Conservation (phyloP, 2,888 invertebrate species). For the Pharmacophagus antenor region DNA sequence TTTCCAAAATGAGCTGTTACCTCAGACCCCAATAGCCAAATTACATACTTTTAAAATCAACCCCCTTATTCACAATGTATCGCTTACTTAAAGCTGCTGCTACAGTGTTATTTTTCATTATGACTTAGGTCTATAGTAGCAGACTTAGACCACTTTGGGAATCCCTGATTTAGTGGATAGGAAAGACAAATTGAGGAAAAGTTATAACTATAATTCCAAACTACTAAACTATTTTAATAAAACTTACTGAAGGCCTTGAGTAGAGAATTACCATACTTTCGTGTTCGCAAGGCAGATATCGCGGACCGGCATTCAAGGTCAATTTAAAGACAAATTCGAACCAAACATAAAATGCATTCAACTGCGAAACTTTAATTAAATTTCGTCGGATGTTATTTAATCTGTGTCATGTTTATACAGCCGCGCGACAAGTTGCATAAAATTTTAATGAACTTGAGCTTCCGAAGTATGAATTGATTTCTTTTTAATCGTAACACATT, state of each 20-base stretch:
- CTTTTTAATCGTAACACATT: background rate
- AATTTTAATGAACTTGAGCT: background rate
- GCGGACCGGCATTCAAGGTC: background rate
- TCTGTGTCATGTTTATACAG: constrained; percentile 1
- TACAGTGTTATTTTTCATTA: too few species aligned
- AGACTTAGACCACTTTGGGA: too few species aligned
- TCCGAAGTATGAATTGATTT: background rate
- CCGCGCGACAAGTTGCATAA: background rate
- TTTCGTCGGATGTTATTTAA: background rate
- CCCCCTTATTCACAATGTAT: too few species aligned
- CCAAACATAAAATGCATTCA: background rate
- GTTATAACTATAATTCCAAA: background rate
- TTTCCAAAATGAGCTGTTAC: too few species aligned
- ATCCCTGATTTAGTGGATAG: too few species aligned
- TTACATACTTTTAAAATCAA: too few species aligned
- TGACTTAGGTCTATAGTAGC: too few species aligned
- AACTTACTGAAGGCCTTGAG: background rate
- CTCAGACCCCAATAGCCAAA: too few species aligned
- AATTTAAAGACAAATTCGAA: background rate
- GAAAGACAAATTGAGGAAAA: background rate
- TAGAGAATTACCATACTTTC: background rate
- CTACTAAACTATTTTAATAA: background rate
- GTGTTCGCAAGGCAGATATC: background rate
- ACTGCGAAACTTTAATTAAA: background rate
- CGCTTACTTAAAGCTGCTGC: too few species aligned